Percentiles rank a stretch among this genome's conserved stretches.
These are phyloP conservation scores for Machimus rusticus DNA, from an alignment of 2,888 invertebrate genomes.

Conservation along the genomic window DNA sequence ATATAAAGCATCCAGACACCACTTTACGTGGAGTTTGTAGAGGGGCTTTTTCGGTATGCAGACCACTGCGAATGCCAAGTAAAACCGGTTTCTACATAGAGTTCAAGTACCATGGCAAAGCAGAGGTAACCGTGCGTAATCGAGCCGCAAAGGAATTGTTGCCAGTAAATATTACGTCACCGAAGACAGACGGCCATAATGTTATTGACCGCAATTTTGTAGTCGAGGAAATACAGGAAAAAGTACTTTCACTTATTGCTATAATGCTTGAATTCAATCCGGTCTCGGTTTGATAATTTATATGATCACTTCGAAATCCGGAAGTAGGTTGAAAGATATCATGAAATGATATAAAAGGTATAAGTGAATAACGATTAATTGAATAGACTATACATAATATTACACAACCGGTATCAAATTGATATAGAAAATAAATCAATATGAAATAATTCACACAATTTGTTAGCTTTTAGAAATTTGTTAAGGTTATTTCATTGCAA, in stretches of 20 bases:
- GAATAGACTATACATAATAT: not conserved
- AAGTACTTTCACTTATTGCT: slow-evolving; percentile 1
- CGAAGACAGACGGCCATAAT: not conserved
- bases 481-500: no score
- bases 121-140: not conserved
- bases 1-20: not conserved
- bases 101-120: not conserved
- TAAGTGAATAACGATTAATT: not conserved
- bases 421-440: not conserved
- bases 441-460: not conserved
- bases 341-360: not conserved
- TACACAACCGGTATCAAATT: not conserved
- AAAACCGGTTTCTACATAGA: not conserved
- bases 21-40: not conserved
- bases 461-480: no score
- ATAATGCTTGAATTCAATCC: not conserved
- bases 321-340: not conserved
- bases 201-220: slow-evolving; percentile 13
- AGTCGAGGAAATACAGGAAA: not conserved
- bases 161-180: not conserved
- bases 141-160: not conserved
- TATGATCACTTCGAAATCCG: not conserved
- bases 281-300: not conserved
- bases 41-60: not conserved
- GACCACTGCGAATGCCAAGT: not conserved